Conservation (phyloP, 2,888 invertebrate genomes). For the Himalopsyche tibetana region DNA sequence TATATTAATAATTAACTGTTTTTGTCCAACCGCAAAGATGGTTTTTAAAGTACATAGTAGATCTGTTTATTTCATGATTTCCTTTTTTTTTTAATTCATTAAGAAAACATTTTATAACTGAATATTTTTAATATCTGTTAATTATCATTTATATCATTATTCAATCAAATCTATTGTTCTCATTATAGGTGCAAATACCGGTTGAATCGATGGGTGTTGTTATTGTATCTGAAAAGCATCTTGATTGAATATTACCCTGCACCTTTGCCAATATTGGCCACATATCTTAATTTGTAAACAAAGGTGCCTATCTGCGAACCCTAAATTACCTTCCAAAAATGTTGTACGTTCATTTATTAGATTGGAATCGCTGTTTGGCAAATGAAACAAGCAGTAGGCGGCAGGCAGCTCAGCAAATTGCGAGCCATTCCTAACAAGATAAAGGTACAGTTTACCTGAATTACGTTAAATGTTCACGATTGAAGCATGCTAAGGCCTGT, state of each 20-base stretch:
- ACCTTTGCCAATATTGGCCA: slow-evolving; percentile 1
- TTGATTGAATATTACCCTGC: not conserved
- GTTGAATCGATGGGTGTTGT: no score
- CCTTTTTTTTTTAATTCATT: no score
- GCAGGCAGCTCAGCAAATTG: slow-evolving; percentile 7
- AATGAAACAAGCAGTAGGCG: slow-evolving; percentile 42
- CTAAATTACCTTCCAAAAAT: slow-evolving; percentile 36
- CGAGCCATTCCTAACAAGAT: slow-evolving; percentile 29
- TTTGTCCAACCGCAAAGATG: no score
- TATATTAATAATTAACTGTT: no score
- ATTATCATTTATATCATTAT: no score
- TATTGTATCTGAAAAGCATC: no score
- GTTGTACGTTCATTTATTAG: slow-evolving; percentile 38
- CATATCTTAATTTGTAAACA: slow-evolving; percentile 9
- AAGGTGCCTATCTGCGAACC: slow-evolving; percentile 6
- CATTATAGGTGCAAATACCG: no score
- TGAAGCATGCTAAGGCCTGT: slow-evolving; percentile 33
- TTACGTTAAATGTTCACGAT: slow-evolving; percentile 42
- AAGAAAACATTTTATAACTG: no score
- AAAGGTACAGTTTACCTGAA: slow-evolving; percentile 40
- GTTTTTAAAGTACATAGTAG: no score
- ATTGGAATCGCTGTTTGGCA: slow-evolving; percentile 43
- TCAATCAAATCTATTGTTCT: no score
- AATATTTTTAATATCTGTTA: no score
- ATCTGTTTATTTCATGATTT: no score